Evolutionary conservation across 2,113 vertebrate species (phyloP), one percentile per base, ranked within the genome.

Genomic region (Natator depressus): DNA sequence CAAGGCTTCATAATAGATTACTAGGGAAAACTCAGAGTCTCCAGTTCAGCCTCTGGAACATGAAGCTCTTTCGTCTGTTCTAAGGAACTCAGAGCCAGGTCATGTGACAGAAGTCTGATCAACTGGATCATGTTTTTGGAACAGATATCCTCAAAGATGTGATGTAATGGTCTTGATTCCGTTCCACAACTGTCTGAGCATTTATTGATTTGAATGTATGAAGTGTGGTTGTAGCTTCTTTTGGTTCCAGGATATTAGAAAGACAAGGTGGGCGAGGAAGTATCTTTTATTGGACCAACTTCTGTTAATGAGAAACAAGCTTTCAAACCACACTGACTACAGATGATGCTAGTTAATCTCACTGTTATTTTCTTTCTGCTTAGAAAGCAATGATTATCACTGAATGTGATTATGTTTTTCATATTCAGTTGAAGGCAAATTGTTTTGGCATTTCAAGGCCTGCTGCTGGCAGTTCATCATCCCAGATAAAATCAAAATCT

Each of bases 361-460:
- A 65, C 24, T 50, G 80, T 47, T 38, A 81, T 49, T 24, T 17
- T 59, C n/a, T 69, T 78, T 38, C 76, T 88, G 49, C 35, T 84
- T 94, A 55, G 59, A 50, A 84, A 89, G 87, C 57, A 78, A 50
- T 12, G 29, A 49, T 72, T n/a, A 79, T 27, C 42, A 5, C 42
- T 42, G 42, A 42, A 42, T 42, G 42, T 42, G 42, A 42, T 72
- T n/a, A 79, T 27, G 19, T 54, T 25, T 35, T 31, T 57, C 38
- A 38, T 14, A 22, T 46, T 49, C 0, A 0, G 20, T 42, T 88
- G 72, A 53, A 50, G 27, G 20, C 12, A 12, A 31, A 22, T 72
- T 46, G 27, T 80, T 94, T 89, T 93, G 29, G 46, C 82, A 27
- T 25, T 84, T 90, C 82, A 90, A 75, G 84, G 7, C 55, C 91